Conservation (phyloP, 1,140 invertebrate species). For the Capitella teleta region DNA sequence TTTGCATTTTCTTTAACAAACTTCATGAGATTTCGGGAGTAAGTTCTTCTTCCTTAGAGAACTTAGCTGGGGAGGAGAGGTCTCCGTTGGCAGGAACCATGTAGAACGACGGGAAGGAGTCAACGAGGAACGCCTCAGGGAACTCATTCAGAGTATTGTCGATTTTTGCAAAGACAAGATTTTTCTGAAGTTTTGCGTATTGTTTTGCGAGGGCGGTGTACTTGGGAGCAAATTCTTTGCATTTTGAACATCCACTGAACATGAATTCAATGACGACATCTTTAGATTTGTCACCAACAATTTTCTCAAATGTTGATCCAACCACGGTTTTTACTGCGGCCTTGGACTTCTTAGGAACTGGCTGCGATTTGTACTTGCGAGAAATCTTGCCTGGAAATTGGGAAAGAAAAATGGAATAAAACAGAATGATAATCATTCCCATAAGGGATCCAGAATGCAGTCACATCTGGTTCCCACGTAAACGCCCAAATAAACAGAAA, state of each 20-base stretch:
- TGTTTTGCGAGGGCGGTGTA: conserved; percentile 92
- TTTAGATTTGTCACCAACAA: conserved; percentile 80
- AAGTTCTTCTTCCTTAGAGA: conserved; percentile 77
- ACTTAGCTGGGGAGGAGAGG: conserved; percentile 66
- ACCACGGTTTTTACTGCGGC: conserved; percentile 65
- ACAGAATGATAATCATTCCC: not conserved
- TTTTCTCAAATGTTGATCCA: conserved; percentile 93
- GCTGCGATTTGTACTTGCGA: conserved; percentile 89
- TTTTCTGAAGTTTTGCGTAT: conserved; percentile 59
- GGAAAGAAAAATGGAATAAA: conserved; percentile 8
- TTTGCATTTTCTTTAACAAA: conserved; percentile 89
- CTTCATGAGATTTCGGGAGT: conserved; percentile 91
- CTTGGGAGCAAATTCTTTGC: conserved; percentile 84
- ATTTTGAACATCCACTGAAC: conserved; percentile 98
- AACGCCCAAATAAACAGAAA: too few species aligned
- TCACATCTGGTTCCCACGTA: not conserved
- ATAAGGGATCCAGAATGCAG: not conserved
- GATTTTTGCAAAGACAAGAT: conserved; percentile 89
- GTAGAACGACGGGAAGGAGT: conserved; percentile 90
- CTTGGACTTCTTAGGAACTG: conserved; percentile 74
- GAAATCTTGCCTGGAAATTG: conserved; percentile 55
- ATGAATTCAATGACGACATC: conserved; percentile 97
- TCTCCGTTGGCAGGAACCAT: conserved; percentile 82
- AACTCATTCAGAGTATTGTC: conserved; percentile 98
- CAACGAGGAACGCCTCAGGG: conserved; percentile 68